Percentiles rank a stretch among this genome's conserved stretches.
Conservation (phyloP, 2,113 vertebrate genomes). For the Ochotona curzoniae region DNA sequence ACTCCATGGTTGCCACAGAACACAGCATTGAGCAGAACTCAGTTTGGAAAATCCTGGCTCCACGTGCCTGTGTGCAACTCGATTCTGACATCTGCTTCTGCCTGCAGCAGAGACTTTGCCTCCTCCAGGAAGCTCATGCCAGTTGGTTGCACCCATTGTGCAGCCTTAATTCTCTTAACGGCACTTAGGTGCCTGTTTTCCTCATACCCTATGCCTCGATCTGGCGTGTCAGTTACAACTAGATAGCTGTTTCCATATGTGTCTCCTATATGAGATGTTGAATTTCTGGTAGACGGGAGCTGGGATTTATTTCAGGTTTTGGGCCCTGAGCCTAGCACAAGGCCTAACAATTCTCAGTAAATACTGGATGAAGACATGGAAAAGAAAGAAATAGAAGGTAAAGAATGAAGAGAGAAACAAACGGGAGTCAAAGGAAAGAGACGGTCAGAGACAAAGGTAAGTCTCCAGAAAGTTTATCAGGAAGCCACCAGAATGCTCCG, state of each 20-base stretch:
- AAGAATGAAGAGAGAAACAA: neutral
- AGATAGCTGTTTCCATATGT: neutral
- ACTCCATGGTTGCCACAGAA: neutral
- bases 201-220: neutral
- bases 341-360: neutral
- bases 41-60: neutral
- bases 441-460: neutral
- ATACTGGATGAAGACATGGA: neutral
- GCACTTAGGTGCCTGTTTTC: neutral
- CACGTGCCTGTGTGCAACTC: neutral
- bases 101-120: neutral
- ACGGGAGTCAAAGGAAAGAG: neutral
- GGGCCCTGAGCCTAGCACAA: slow-evolving; percentile 1
- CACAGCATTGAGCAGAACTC: neutral
- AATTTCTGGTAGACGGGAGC: neutral
- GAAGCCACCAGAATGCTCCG: neutral
- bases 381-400: neutral
- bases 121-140: neutral
- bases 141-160: neutral
- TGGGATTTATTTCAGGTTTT: slow-evolving; percentile 10
- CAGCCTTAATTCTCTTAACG: neutral
- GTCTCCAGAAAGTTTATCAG: neutral
- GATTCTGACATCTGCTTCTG: neutral
- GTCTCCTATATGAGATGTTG: neutral
- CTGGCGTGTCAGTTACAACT: neutral